Percentiles rank a stretch among this genome's conserved stretches.
phyloP scores from a whole-genome alignment of 2,888 invertebrate genomes.

The Zelleria hepariella region DNA sequence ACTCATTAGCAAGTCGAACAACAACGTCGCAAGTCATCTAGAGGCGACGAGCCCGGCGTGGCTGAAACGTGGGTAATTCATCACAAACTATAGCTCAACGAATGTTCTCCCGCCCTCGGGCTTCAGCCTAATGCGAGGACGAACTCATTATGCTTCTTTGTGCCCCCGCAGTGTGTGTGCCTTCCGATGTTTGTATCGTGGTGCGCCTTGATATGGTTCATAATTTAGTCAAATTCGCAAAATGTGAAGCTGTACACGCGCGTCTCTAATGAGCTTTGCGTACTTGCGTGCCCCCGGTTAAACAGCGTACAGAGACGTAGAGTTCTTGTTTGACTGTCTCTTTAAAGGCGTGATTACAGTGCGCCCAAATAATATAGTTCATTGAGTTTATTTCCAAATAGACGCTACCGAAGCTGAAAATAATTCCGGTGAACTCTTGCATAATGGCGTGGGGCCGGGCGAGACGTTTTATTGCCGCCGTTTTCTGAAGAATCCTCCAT shows the following conservation, averaged over 20 bases:
- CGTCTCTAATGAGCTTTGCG: not conserved
- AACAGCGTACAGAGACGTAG: not conserved
- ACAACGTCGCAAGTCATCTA: constrained; percentile 53
- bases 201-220: not conserved
- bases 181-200: not conserved
- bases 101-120: not conserved
- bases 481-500: constrained; percentile 2
- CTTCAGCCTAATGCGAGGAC: constrained; percentile 21
- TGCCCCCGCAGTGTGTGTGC: constrained; percentile 15
- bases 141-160: constrained; percentile 39
- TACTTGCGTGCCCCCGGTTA: not conserved
- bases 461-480: not conserved
- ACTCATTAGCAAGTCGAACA: constrained; percentile 62
- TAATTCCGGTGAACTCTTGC: not conserved
- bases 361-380: not conserved
- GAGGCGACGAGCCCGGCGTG: constrained; percentile 10
- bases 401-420: not conserved
- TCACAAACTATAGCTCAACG: constrained; percentile 14
- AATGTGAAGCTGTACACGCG: not conserved
- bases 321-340: not conserved
- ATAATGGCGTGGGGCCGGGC: not conserved
- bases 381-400: not conserved
- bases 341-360: not conserved
- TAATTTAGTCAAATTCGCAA: not conserved
- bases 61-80: constrained; percentile 10